These are phyloP conservation scores for Sphaeramia orbicularis DNA, from an alignment of 2,797 vertebrate genomes.

Conservation along the genomic window DNA sequence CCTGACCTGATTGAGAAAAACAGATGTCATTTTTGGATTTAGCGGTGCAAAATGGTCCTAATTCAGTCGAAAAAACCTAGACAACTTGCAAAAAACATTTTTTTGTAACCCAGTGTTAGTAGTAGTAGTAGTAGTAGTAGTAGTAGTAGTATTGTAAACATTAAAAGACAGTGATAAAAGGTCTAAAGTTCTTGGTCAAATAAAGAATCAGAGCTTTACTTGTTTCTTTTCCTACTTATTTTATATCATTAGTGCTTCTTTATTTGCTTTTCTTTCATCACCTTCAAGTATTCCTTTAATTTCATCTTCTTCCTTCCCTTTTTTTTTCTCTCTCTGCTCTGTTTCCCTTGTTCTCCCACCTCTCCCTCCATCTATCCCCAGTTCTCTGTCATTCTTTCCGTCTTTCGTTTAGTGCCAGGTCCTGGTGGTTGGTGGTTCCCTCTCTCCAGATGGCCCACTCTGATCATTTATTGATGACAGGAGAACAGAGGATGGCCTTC, in stretches of 20 bases:
- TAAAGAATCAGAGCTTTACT: no score
- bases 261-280: conserved; percentile 3
- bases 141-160: no score
- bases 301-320: background rate
- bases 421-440: conserved; percentile 80
- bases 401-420: conserved; percentile 75
- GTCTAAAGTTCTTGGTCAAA: no score
- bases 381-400: conserved; percentile 44
- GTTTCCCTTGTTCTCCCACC: conserved; percentile 3
- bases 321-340: background rate
- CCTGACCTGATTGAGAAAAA: no score
- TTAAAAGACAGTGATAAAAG: no score
- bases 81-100: no score
- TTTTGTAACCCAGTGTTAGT: no score
- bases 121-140: no score
- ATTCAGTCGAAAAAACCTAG: no score
- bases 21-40: no score
- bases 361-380: conserved; percentile 33
- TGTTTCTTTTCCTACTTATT: no score
- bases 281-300: conserved; percentile 6
- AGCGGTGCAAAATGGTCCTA: no score
- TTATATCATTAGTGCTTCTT: background rate
- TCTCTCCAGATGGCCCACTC: conserved; percentile 90
- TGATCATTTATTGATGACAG: conserved; percentile 94
- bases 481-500: conserved; percentile 89